phyloP scores from a whole-genome alignment of 2,113 vertebrate species.

The Mesembrinibis cayennensis region DNA sequence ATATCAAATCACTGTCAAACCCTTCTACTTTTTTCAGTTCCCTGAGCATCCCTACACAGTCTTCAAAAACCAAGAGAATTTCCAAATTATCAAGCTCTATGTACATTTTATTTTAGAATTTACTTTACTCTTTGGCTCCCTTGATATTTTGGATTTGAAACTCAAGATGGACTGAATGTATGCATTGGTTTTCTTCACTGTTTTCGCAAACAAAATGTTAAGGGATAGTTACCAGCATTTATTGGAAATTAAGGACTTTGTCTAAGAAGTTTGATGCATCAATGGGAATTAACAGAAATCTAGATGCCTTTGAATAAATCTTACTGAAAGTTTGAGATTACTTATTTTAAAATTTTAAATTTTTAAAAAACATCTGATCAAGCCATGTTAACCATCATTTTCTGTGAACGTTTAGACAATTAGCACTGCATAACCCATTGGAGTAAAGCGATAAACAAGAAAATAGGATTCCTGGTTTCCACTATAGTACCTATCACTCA shows the following conservation, averaged over 20 bases:
- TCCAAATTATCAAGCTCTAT: background rate
- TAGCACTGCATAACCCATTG: background rate
- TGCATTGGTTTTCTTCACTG: background rate
- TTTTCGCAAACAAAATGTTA: background rate
- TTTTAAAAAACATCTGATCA: background rate
- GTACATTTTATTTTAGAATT: background rate
- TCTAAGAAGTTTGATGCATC: background rate
- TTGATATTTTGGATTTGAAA: background rate
- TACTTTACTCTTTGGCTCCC: background rate
- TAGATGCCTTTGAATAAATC: background rate
- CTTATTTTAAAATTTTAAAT: background rate
- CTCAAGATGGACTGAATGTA: background rate
- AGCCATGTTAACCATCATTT: rapidly evolving
- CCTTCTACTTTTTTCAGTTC: background rate
- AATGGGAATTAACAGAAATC: background rate
- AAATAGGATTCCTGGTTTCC: background rate
- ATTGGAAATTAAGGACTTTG: background rate
- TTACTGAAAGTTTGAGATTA: background rate
- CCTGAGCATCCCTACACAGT: background rate
- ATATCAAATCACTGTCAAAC: background rate
- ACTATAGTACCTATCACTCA: background rate
- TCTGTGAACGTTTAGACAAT: background rate
- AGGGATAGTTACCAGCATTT: background rate
- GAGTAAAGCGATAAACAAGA: background rate
- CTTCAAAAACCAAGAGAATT: background rate